A percentile compares a stretch with the other conserved stretches of the same genome.
phyloP scores from a whole-genome alignment of 2,888 invertebrate species.

The Hyposoter dolosus region DNA sequence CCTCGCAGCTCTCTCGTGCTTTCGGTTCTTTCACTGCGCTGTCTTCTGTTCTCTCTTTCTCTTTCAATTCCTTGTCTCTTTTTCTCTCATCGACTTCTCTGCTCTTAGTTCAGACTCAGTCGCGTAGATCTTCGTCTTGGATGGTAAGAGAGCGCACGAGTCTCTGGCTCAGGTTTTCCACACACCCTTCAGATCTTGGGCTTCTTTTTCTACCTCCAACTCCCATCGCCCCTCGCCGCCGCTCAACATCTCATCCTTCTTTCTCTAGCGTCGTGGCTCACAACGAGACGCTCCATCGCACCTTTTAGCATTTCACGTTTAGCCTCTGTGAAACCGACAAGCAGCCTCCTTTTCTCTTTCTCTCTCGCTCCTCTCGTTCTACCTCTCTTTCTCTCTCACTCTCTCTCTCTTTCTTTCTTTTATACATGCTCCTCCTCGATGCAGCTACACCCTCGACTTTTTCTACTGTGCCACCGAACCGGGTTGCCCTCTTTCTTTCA shows the following conservation, averaged over 20 bases:
- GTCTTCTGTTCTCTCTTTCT: slow-evolving; percentile 71
- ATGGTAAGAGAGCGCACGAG: slow-evolving; percentile 23
- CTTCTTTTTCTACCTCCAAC: slow-evolving; percentile 49
- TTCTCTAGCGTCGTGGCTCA: slow-evolving; percentile 36
- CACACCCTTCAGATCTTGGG: slow-evolving; percentile 23
- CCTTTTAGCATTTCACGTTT: slow-evolving; percentile 67
- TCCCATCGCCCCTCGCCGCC: not conserved
- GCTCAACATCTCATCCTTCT: not conserved
- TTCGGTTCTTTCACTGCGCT: slow-evolving; percentile 71
- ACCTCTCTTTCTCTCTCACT: not conserved
- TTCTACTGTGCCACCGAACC: slow-evolving; percentile 26
- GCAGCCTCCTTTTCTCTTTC: slow-evolving; percentile 37
- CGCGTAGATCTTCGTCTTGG: slow-evolving; percentile 33
- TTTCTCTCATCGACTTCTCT: slow-evolving; percentile 44
- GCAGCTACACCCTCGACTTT: slow-evolving; percentile 29
- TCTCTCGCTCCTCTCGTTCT: not conserved
- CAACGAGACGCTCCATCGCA: slow-evolving; percentile 65
- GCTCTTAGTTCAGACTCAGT: slow-evolving; percentile 40
- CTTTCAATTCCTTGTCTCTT: slow-evolving; percentile 40
- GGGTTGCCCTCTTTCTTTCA: slow-evolving; percentile 39
- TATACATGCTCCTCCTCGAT: slow-evolving; percentile 52
- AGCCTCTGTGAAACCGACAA: slow-evolving; percentile 41
- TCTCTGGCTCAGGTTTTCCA: slow-evolving; percentile 38
- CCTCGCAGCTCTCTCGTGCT: slow-evolving; percentile 53
- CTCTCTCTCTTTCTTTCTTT: slow-evolving; percentile 1